phyloP scores from a whole-genome alignment of 2,797 vertebrate genomes.

The Schizothorax lantsangensis region DNA sequence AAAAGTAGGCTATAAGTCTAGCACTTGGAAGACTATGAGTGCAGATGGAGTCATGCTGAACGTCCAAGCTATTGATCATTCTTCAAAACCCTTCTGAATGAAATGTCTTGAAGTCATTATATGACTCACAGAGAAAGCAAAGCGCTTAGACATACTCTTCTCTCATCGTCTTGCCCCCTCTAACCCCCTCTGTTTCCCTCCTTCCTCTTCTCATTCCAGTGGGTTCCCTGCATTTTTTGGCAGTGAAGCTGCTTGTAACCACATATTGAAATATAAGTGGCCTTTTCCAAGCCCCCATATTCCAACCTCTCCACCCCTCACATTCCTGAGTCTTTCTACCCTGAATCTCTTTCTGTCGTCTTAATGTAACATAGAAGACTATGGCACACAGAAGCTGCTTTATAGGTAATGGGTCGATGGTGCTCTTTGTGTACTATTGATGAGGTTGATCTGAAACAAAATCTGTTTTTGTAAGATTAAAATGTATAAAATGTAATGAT shows the following conservation, averaged over 20 bases:
- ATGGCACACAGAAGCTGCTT: neutral
- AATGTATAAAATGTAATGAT: too few relatives aligned
- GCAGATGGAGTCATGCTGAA: neutral
- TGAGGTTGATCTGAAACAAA: neutral
- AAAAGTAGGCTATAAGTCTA: slow-evolving; percentile 1
- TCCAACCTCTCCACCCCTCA: slow-evolving; percentile 53
- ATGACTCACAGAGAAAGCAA: slow-evolving; percentile 5
- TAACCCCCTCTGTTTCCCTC: slow-evolving; percentile 28
- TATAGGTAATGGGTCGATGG: neutral
- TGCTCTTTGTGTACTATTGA: neutral
- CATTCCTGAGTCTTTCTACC: slow-evolving; percentile 30
- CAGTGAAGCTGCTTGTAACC: slow-evolving; percentile 66
- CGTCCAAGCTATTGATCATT: neutral
- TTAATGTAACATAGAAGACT: neutral
- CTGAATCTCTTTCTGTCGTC: neutral
- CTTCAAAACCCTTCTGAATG: neutral
- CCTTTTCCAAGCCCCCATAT: slow-evolving; percentile 68
- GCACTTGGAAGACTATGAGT: neutral
- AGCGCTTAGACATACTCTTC: neutral
- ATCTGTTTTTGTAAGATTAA: neutral
- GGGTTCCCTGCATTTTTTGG: slow-evolving; percentile 71
- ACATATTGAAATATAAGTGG: slow-evolving; percentile 68
- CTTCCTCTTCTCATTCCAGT: slow-evolving; percentile 48
- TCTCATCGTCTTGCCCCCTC: neutral
- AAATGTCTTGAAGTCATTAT: neutral